Evolutionary conservation across 2,888 invertebrate genomes (phyloP).

Genomic region (Ectropis crepuscularia): DNA sequence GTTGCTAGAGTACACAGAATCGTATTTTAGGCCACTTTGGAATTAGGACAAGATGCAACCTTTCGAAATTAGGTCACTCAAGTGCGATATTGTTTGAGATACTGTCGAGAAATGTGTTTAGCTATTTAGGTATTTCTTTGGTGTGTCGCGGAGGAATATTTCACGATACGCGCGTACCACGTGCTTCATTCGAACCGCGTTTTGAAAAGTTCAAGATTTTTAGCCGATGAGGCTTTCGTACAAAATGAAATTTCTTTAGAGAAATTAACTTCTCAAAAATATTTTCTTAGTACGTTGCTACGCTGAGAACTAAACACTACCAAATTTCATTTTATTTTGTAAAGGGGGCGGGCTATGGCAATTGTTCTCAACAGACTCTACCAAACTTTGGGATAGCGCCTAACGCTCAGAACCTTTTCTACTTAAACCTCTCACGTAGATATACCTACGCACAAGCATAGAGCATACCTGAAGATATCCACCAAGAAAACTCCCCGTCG

Average conservation of each 20-base stretch:
- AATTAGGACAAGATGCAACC: constrained; percentile 76
- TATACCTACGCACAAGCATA: too few species aligned
- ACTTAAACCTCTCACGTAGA: too few species aligned
- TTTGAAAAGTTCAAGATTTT: not conserved
- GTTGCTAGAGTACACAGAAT: constrained; percentile 11
- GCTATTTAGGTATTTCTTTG: constrained; percentile 43
- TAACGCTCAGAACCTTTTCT: too few species aligned
- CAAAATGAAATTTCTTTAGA: not conserved
- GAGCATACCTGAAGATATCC: too few species aligned
- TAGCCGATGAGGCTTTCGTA: not conserved
- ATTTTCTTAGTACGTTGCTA: too few species aligned
- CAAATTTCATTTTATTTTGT: too few species aligned
- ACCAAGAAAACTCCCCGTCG: too few species aligned
- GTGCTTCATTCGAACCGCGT: not conserved
- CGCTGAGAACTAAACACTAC: too few species aligned
- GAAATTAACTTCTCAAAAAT: not conserved
- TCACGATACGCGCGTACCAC: constrained; percentile 12
- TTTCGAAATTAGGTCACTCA: constrained; percentile 72
- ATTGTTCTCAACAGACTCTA: too few species aligned
- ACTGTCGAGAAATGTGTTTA: constrained; percentile 42
- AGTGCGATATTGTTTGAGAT: constrained; percentile 56
- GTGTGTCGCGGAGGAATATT: constrained; percentile 23
- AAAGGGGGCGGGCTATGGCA: too few species aligned
- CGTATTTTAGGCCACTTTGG: constrained; percentile 55
- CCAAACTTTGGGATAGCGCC: too few species aligned